phyloP scores from a whole-genome alignment of 2,888 invertebrate genomes.

The Xanthia togata region DNA sequence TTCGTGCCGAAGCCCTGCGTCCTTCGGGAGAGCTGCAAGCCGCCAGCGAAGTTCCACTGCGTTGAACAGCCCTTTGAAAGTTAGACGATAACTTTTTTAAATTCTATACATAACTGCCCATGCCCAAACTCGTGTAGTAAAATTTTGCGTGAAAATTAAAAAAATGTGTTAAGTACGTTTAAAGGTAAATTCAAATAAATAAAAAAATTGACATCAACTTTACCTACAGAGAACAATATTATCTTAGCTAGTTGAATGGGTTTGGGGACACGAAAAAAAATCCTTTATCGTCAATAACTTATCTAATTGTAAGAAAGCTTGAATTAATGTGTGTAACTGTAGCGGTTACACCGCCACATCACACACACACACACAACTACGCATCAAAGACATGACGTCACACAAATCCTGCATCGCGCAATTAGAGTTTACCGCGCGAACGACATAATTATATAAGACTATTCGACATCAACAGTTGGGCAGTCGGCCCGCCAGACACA shows the following conservation, averaged over 20 bases:
- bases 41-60: conserved; percentile 80
- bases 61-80: conserved; percentile 87
- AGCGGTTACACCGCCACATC: no score
- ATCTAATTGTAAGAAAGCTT: no score
- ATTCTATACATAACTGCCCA: neutral
- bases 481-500: no score
- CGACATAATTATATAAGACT: no score
- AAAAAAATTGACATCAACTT: neutral
- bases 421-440: no score
- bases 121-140: neutral
- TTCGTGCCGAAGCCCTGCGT: conserved; percentile 92
- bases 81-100: conserved; percentile 64
- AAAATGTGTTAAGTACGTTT: neutral
- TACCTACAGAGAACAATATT: neutral
- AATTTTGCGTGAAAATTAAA: neutral
- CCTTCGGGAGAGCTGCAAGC: conserved; percentile 83
- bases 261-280: neutral
- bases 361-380: no score
- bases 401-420: no score
- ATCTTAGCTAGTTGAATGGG: no score
- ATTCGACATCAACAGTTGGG: no score
- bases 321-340: no score
- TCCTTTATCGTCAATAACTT: no score
- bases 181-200: neutral
- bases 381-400: no score